Base-by-base conservation (phyloP, 1,140 invertebrate species). In the Drosophila lacteicornis region DNA sequence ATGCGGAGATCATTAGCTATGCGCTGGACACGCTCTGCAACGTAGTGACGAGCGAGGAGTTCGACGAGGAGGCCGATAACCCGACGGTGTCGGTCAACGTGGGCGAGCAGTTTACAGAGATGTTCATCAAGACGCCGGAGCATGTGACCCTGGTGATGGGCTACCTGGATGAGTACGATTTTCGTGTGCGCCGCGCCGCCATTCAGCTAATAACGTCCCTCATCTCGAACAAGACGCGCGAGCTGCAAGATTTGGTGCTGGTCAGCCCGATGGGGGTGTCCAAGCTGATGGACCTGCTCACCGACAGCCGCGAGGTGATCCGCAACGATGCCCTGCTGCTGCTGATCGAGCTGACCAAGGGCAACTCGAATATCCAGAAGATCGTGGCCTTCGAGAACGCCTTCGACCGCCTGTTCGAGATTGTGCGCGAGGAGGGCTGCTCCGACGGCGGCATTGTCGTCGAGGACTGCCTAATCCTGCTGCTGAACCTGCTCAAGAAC, bases 371-470 rank as follows among this genome's bases (percentile, higher is more conserved):
- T 93, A 98, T 99, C 82, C 99, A 99, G 93, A 99, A 99, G 94
- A 99, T 99, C 87, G 98, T 99, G 5, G 99, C 98, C 0, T 99
- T 99, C 94, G 98, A 99, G 94, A 99, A 99, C 94, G 98, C 98
- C 0, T 99, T 99, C 93, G 98, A 99, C 93, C 95, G 97, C 76
- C 94, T 99, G 42, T 97, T 99, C 81, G 97, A 98, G 91, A 98
- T 99, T 36, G 97, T 99, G 27, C 94, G 94, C 2, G 96, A 97
- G 79, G 99, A 99, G 94, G 98, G 98, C 49, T 96, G 96, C 79
- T 96, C 97, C 25, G 98, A 99, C 93, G 99, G 98, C 58, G 98
- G 98, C 33, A 99, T 99, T 62, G 97, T 99, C 5, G 99, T 99
- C 4, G 98, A 99, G 95, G 99, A 99, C 93, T 99, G 98, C 93